Base-by-base conservation (phyloP, 2,113 vertebrate species). In the Ceyx margarethae region DNA sequence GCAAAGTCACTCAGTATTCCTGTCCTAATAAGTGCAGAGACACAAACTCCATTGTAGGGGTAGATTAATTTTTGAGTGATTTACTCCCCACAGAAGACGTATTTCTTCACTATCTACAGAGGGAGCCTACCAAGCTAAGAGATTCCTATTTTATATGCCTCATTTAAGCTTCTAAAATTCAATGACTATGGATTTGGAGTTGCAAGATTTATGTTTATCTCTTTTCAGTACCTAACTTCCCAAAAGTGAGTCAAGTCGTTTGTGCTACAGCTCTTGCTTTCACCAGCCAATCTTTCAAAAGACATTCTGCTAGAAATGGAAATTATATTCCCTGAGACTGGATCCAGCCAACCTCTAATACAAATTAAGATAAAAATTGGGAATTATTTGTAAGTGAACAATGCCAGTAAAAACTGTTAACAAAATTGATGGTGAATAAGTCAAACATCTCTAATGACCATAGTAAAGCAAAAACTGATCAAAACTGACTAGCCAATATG, bases 181-280 rank as follows among this genome's bases (percentile, higher is more conserved):
- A 77, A 8, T 66, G 12, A 87, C 16, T 56, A 74, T 46, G 28
- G 64, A 85, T 80, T 87, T 56, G n/a, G 46, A 43, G 57, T 65
- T 83, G 50, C 37, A 91, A 80, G 76, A 85, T 85, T 85, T 82
- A 95, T 43, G 15, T 75, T 94, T 72, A n/a, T 68, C 71, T 85
- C 43, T 71, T 81, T 58, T 85, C 51, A 75, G n/a, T 46, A 71
- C 28, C 31, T 67, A 60, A 79, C 26, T 85, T 82, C 29, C 54
- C 75, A 79, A 56, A 89, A 72, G 11, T 65, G 17, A 93, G 15
- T 78, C 43, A 81, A 74, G 48, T 48, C 8, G 40, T 57, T 84
- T 12, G 0, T 46, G 43, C 57, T 67, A 67, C 22, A 87, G 28
- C 48, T 85, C 45, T 57, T 57, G 21, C 40, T 79, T 87, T 79